Base-by-base conservation (phyloP, 1,140 invertebrate species). In the Drosophila kurseongensis region DNA sequence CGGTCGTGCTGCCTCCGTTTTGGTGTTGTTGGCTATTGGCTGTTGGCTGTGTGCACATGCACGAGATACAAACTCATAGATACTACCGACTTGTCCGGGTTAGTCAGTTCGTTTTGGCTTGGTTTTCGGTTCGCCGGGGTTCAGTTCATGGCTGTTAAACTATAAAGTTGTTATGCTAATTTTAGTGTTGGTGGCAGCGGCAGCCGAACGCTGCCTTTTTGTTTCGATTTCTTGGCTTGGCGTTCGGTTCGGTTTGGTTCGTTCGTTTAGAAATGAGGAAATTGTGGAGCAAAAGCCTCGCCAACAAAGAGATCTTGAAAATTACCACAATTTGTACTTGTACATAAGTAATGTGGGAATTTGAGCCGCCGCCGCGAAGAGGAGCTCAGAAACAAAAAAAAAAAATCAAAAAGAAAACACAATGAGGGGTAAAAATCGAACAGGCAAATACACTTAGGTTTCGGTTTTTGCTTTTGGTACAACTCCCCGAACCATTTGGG, bases 101-200 rank as follows among this genome's bases (percentile, higher is more conserved):
- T 66, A 74, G 57, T 45, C 54, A 56, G 69, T 41, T 44, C 35
- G 67, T 59, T 62, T 68, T 40, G 66, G 50, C 66, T 32, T 36
- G 13, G 66, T 71, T 63, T 65, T 62, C 54, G 62, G 60, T 47
- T 41, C 58, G 58, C 42, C 38, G 54, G 47, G 42, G 58, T 40
- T 51, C 63, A 32, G 56, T 42, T 51, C 59, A 65, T 67, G 68
- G 90, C 80, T 86, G 90, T 91, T 91, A 91, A 91, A 91, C 90
- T 91, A 91, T 91, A 91, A 91, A 91, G 90, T 91, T 91, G 90
- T 91, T 91, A 91, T 91, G 90, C 90, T 91, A 91, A 91, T 91
- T 91, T 91, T 83, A 84, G 85, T 90, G 86, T 85, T 88, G 84
- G 78, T 78, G 81, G 75, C 68, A 67, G 29, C 29, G 29, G 54